Base-by-base conservation (phyloP, 2,888 invertebrate genomes). In the Polietes domitor region DNA sequence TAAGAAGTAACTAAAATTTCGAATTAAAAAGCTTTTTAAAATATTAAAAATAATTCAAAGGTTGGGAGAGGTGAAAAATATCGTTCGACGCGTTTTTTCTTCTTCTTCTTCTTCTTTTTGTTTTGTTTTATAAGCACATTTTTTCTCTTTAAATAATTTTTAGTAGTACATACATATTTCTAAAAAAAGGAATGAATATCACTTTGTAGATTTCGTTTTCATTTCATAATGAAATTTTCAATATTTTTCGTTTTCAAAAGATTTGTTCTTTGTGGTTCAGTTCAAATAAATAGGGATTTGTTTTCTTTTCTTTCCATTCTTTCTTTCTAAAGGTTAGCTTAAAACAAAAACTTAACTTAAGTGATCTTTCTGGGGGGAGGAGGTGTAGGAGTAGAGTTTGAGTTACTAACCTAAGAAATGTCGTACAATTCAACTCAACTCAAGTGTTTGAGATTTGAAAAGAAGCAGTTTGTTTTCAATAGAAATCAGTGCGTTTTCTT, bases 141-240 rank as follows among this genome's bases (percentile, higher is more conserved):
- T 68, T 77, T 75, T 75, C 50, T 21, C 50, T 76, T 70, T 28
- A 28, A 12, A 32, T 32, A 17, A 50, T 53, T 58, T 15, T 26
- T 7, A 6, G 26, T 19, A 58, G 4, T 26, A 24, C 2, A 15
- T 32, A 55, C 10, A 15, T 68, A 43, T 77, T 47, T 55, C 74
- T 85, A 81, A 74, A 77, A 80, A 81, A 86, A 84, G 87, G 87
- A 87, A 87, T 87, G 87, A 87, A 87, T 87, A 87, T 87, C 86
- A 87, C 87, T 86, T 86, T 80, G 65, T 68, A 17, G 72, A 76
- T 55, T 61, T 65, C 41, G 55, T 61, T n/a, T n/a, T 63, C 26
- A 61, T 61, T 75, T 73, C 53, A 58, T 17, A 58, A 32, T 50
- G 73, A 53, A 68, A 68, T 43, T 68, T 68, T 21, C 24, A 24